Evolutionary conservation across 2,888 invertebrate species (phyloP).

Genomic region (Saturnia pavonia): DNA sequence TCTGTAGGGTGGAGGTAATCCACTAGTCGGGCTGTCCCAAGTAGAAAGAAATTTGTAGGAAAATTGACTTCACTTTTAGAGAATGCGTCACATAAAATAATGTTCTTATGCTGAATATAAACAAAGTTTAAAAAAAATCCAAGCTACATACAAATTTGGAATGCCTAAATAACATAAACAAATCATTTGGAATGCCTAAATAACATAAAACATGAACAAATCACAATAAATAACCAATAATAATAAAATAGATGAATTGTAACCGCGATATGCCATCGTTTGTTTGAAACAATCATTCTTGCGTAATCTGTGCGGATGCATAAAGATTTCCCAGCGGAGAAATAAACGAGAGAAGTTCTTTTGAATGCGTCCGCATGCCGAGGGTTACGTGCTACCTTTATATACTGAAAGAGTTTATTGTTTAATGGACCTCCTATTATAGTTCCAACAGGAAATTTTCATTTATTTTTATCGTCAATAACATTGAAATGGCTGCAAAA

Average conservation of each 20-base stretch:
- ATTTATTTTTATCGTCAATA: background rate
- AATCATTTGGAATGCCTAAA: no score
- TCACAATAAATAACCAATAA: background rate
- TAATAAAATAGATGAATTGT: background rate
- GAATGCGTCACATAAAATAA: no score
- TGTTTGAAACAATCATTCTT: conserved; percentile 21
- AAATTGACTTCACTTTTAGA: no score
- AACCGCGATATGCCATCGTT: background rate
- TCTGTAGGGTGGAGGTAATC: no score
- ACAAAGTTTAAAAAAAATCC: no score
- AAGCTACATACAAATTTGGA: no score
- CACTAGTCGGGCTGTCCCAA: no score
- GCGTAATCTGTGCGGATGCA: conserved; percentile 40
- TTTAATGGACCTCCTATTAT: background rate
- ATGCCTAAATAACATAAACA: no score
- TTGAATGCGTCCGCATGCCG: background rate
- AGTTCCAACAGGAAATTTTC: background rate
- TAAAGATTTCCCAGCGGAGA: conserved; percentile 50
- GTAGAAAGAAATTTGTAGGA: no score
- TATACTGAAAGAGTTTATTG: background rate
- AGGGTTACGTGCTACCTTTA: background rate
- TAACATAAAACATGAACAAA: background rate
- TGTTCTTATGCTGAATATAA: no score
- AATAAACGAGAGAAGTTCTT: conserved; percentile 26
- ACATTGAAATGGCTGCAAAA: background rate